Evolutionary conservation across 2,888 invertebrate species (phyloP).

Genomic region (Lomographa bimaculata): DNA sequence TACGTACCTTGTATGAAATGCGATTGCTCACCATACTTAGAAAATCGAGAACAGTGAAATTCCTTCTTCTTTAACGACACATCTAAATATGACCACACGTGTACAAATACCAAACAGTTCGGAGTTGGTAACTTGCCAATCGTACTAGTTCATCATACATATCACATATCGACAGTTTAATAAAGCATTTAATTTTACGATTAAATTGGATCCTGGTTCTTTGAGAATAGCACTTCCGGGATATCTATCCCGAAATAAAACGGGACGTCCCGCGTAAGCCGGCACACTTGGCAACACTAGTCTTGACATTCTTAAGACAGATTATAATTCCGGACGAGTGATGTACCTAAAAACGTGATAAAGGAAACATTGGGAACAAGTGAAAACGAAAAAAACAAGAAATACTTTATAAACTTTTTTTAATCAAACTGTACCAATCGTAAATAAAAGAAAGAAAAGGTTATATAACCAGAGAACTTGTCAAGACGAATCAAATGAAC

Average conservation of each 20-base stretch:
- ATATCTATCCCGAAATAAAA: constrained; percentile 3
- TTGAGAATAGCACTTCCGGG: constrained; percentile 6
- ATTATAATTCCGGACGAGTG: constrained; percentile 6
- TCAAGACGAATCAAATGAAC: too few species aligned
- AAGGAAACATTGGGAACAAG: too few species aligned
- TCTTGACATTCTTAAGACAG: constrained; percentile 12
- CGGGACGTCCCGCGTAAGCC: constrained; percentile 9
- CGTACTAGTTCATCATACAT: constrained; percentile 1
- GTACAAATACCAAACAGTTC: constrained; percentile 11
- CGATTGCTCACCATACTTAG: too few species aligned
- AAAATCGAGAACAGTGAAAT: too few species aligned
- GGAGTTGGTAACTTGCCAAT: constrained; percentile 12
- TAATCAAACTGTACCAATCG: too few species aligned
- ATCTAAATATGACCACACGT: constrained; percentile 19
- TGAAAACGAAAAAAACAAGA: too few species aligned
- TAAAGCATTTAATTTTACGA: constrained; percentile 11
- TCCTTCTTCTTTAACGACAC: constrained; percentile 10
- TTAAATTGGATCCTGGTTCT: constrained; percentile 7
- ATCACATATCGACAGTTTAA: constrained; percentile 9
- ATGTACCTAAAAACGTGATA: too few species aligned
- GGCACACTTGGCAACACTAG: constrained; percentile 15
- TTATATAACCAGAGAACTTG: too few species aligned
- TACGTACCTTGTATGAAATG: too few species aligned
- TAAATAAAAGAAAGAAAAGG: too few species aligned
- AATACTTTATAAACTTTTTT: too few species aligned